phyloP scores from a whole-genome alignment of 1,140 invertebrate species.

The Sipha flava region DNA sequence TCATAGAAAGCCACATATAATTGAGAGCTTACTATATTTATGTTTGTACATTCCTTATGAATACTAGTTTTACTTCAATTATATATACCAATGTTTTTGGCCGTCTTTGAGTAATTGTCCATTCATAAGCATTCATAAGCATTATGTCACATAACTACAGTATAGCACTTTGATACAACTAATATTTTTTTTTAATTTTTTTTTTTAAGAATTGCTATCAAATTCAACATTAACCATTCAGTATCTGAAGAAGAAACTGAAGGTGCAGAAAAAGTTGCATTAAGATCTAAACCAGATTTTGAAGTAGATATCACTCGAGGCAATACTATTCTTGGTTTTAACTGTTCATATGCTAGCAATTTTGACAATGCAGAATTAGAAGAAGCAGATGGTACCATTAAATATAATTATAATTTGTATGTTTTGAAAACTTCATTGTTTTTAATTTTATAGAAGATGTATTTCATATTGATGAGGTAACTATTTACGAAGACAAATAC shows the following conservation, averaged over 20 bases:
- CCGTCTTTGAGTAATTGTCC: no score
- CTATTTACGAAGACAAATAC: slow-evolving; percentile 72
- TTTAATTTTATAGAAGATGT: slow-evolving; percentile 56
- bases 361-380: slow-evolving; percentile 53
- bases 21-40: no score
- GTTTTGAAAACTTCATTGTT: background rate
- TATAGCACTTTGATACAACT: no score
- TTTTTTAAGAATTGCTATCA: slow-evolving; percentile 68
- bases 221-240: slow-evolving; percentile 82
- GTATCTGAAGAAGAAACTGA: slow-evolving; percentile 63
- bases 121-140: no score
- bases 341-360: slow-evolving; percentile 63
- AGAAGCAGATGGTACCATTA: slow-evolving; percentile 53
- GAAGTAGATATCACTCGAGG: slow-evolving; percentile 69
- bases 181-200: slow-evolving; percentile 37
- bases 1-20: no score
- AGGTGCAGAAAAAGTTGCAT: slow-evolving; percentile 58
- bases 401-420: background rate
- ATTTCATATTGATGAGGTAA: slow-evolving; percentile 82
- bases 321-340: slow-evolving; percentile 67
- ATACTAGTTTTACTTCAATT: no score
- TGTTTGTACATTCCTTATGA: no score
- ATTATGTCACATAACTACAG: no score
- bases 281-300: slow-evolving; percentile 80
- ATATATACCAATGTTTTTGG: no score